phyloP scores from a whole-genome alignment of 2,888 invertebrate species.

The Thymelicus lineola region DNA sequence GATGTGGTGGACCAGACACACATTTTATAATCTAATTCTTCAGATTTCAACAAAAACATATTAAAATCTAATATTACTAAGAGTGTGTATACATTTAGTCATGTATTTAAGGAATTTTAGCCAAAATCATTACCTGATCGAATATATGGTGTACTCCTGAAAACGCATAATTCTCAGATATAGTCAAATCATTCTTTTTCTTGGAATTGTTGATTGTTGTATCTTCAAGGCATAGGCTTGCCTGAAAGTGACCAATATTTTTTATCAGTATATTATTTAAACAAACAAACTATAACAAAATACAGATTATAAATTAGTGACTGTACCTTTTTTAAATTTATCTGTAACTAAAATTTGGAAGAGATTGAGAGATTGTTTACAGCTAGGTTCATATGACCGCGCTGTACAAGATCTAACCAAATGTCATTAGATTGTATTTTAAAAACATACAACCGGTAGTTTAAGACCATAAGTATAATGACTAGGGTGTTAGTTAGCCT shows the following conservation, averaged over 20 bases:
- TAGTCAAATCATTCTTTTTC: constrained; percentile 80
- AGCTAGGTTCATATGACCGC: too few species aligned
- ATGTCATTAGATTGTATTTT: background rate
- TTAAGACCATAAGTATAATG: too few species aligned
- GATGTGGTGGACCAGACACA: too few species aligned
- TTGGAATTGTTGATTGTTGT: constrained; percentile 58
- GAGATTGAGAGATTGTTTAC: background rate
- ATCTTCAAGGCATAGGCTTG: constrained; percentile 68
- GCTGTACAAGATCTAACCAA: too few species aligned
- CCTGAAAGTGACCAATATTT: constrained; percentile 54
- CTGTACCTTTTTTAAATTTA: background rate
- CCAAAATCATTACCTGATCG: constrained; percentile 86
- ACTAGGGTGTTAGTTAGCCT: too few species aligned
- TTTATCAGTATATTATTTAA: background rate
- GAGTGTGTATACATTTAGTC: too few species aligned
- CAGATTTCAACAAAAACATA: too few species aligned
- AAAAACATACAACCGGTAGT: too few species aligned
- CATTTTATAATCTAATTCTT: too few species aligned
- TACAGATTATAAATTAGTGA: background rate
- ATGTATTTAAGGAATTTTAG: background rate
- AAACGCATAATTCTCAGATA: constrained; percentile 94
- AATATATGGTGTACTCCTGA: constrained; percentile 95
- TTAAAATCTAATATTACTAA: too few species aligned
- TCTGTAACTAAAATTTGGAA: background rate
- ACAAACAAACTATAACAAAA: background rate